These are phyloP conservation scores for Nannoperca obscura DNA, from an alignment of 2,797 vertebrate species.

Conservation along the genomic window DNA sequence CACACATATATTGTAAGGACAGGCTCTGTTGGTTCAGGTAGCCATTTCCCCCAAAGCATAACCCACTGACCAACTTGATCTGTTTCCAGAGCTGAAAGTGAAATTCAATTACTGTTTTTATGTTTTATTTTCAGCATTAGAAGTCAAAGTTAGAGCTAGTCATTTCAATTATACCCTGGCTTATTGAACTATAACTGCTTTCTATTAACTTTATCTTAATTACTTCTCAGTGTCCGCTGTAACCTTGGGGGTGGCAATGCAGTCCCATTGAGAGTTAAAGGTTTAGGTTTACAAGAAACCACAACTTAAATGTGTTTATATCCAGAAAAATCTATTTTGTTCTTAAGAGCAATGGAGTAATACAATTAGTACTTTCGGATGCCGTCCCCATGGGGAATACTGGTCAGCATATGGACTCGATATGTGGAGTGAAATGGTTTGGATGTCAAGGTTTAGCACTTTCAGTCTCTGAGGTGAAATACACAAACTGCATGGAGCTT, in stretches of 20 bases:
- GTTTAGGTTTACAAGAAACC: constrained; percentile 57
- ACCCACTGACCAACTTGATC: constrained; percentile 34
- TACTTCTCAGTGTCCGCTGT: constrained; percentile 72
- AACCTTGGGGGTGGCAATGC: constrained; percentile 67
- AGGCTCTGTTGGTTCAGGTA: constrained; percentile 30
- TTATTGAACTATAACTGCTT: constrained; percentile 78
- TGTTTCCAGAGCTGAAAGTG: constrained; percentile 39
- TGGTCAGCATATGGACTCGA: constrained; percentile 2
- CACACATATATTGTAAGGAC: not conserved
- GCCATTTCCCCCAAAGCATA: constrained; percentile 25
- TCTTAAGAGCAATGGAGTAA: constrained; percentile 13
- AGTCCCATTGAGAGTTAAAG: constrained; percentile 55
- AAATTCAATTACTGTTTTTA: constrained; percentile 67
- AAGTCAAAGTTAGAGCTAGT: constrained; percentile 59
- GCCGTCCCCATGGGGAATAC: not conserved
- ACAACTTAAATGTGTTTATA: constrained; percentile 28
- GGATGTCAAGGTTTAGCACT: constrained; percentile 31
- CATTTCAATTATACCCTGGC: constrained; percentile 78
- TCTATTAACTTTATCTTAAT: constrained; percentile 85
- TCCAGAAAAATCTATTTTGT: constrained; percentile 20
- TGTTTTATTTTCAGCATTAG: constrained; percentile 66
- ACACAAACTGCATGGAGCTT: constrained; percentile 39
- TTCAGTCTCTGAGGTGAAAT: constrained; percentile 46
- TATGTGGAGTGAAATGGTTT: constrained; percentile 14
- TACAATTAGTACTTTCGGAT: constrained; percentile 14